A percentile compares a stretch with the other conserved stretches of the same genome.
Conservation (phyloP, 53 echinoderm and acorn worm species). For the Apostichopus leukothele region DNA sequence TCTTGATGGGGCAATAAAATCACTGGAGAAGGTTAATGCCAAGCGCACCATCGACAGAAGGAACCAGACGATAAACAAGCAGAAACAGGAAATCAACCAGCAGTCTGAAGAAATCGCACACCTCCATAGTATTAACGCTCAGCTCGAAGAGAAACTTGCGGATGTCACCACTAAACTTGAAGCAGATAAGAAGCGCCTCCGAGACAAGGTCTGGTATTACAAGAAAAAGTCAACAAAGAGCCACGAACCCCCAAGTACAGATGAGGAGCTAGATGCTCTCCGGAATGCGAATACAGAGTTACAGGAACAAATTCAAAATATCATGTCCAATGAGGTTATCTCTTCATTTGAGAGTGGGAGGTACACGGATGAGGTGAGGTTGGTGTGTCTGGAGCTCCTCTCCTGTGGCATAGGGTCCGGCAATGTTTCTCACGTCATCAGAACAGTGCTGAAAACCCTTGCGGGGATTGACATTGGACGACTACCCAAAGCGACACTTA, state of each 20-base stretch:
- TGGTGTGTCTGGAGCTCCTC: conserved; percentile 34
- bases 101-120: background rate
- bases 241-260: background rate
- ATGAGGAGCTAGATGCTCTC: background rate
- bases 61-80: conserved; percentile 1
- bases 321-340: background rate
- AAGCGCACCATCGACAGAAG: background rate
- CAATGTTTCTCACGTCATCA: background rate
- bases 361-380: conserved; percentile 31
- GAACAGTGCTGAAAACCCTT: conserved; percentile 27
- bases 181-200: background rate
- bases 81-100: background rate
- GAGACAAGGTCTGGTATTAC: conserved; percentile 8
- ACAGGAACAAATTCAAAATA: background rate
- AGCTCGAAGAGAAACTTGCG: conserved; percentile 8
- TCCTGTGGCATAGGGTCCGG: conserved; percentile 27
- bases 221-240: background rate
- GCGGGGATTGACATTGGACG: conserved; percentile 35
- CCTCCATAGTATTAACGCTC: background rate
- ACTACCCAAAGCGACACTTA: conserved; percentile 5
- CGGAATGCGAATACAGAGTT: background rate
- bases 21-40: conserved; percentile 8
- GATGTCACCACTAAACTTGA: background rate
- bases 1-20: background rate
- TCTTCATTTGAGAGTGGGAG: conserved; percentile 10